Base-by-base conservation (phyloP, 2,113 vertebrate genomes). In the Coracopsis vasa region DNA sequence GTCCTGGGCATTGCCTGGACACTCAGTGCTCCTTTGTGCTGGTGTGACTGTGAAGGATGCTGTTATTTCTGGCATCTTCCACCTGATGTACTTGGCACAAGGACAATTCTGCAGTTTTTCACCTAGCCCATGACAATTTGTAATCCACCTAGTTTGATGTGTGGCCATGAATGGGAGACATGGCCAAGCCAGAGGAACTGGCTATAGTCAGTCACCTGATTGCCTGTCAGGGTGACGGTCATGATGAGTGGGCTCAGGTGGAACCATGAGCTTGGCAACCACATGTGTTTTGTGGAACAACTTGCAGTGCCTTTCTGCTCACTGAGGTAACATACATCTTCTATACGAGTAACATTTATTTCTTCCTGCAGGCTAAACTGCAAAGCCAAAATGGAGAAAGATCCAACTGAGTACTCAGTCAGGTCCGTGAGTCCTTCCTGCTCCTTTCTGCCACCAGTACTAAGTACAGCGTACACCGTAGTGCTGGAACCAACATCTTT, bases 381-480 rank as follows among this genome's bases (percentile, higher is more conserved):
- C 4, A 11, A 41, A 72, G 51, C 37, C 21, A 74, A 61, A 86
- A 62, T 2, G 12, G 27, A 72, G 64, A 50, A 86, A 58, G 41
- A 62, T 70, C 37, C 29, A 66, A 1, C 4, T 3, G 3, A 79
- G 37, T 33, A 10, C 23, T 56, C 44, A 16, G 0, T 39, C 48
- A 48, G 25, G 18, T 47, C 45, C 42, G 25, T 9, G 54, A 75
- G 44, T 64, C 44, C 35, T 67, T 74, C 27, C 70, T 90, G 54
- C 54, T 94, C 58, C 27, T 69, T 66, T 80, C 39, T n/a, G n/a
- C n/a, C 29, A 35, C 20, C 16, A 16, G 28, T 17, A 29, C 27
- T 35, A 37, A 11, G 9, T 13, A 41, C 16, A 85, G 70, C 25
- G 31, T 4, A 12, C 0, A 1, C 5, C 8, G 6, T 10, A 41